A percentile compares a stretch with the other conserved stretches of the same genome.
These are phyloP conservation scores for Nasonia oneida DNA, from an alignment of 2,888 invertebrate species.

Conservation along the genomic window DNA sequence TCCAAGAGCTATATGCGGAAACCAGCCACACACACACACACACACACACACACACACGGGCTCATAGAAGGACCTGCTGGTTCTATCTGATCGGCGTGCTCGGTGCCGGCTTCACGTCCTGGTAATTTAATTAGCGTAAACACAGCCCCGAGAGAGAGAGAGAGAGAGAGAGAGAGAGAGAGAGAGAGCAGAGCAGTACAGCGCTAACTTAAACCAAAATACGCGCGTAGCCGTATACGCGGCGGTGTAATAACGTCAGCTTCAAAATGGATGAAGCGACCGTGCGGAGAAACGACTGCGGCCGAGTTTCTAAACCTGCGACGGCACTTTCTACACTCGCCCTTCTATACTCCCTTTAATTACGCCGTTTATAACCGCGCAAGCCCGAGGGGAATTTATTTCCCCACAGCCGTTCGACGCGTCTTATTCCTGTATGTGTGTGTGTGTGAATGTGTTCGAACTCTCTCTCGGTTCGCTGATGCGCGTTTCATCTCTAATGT, in stretches of 20 bases:
- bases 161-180: background rate
- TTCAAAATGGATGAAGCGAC: conserved; percentile 40
- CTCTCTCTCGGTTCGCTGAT: background rate
- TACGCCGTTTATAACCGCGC: conserved; percentile 23
- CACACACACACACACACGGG: background rate
- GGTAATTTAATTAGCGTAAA: conserved; percentile 60
- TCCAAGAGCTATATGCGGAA: background rate
- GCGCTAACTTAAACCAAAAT: conserved; percentile 51
- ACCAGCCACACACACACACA: background rate
- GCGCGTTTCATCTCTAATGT: too few species aligned
- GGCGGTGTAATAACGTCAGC: conserved; percentile 41
- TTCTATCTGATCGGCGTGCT: conserved; percentile 47
- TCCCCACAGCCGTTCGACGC: background rate
- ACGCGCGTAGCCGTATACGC: conserved; percentile 12
- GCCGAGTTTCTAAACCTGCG: conserved; percentile 14
- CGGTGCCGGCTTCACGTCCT: conserved; percentile 22
- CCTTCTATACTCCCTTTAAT: conserved; percentile 23
- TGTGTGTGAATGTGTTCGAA: too few species aligned
- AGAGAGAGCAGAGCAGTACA: background rate
- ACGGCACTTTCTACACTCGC: background rate
- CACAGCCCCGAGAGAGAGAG: conserved; percentile 18
- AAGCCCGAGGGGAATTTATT: background rate
- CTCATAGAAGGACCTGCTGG: background rate
- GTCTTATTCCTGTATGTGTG: too few species aligned
- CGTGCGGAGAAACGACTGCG: conserved; percentile 13